phyloP scores from a whole-genome alignment of 2,888 invertebrate genomes.

The Epinotia nisella region DNA sequence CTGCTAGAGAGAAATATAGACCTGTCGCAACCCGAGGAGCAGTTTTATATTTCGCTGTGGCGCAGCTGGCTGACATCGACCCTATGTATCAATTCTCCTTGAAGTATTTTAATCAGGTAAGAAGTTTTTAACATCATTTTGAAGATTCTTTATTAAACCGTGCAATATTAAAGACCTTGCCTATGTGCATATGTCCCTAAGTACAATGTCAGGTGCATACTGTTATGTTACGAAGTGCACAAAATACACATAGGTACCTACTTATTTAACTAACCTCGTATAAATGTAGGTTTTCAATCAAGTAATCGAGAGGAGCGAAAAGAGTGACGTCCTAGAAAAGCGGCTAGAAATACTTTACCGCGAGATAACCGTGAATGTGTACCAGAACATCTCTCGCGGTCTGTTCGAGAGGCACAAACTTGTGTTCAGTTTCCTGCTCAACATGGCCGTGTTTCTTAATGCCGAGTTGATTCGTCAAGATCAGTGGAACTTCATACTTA shows the following conservation, averaged over 20 bases:
- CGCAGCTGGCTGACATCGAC: slow-evolving; percentile 94
- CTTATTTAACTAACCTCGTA: not conserved
- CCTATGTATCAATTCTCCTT: slow-evolving; percentile 98
- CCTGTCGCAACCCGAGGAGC: slow-evolving; percentile 95
- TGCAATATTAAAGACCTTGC: no score
- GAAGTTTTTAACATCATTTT: not conserved
- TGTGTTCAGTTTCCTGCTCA: slow-evolving; percentile 93
- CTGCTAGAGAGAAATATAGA: slow-evolving; percentile 94
- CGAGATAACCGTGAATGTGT: slow-evolving; percentile 92
- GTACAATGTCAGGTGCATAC: no score
- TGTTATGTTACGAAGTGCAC: no score
- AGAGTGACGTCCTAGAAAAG: slow-evolving; percentile 86
- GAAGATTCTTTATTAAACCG: no score
- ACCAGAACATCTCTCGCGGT: slow-evolving; percentile 94
- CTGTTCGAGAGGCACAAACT: slow-evolving; percentile 96
- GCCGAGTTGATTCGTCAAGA: slow-evolving; percentile 83
- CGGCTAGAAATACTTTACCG: slow-evolving; percentile 89
- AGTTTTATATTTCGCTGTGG: slow-evolving; percentile 95
- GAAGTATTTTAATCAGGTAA: slow-evolving; percentile 90
- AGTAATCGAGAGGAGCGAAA: slow-evolving; percentile 91
- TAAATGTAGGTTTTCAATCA: slow-evolving; percentile 88
- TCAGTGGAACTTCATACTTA: slow-evolving; percentile 92
- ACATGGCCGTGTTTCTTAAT: slow-evolving; percentile 89
- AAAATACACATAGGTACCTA: not conserved
- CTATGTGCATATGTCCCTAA: no score